Evolutionary conservation across 2,888 invertebrate species (phyloP), one percentile per base, ranked within the genome.

Genomic region (Melinopterus prodromus): DNA sequence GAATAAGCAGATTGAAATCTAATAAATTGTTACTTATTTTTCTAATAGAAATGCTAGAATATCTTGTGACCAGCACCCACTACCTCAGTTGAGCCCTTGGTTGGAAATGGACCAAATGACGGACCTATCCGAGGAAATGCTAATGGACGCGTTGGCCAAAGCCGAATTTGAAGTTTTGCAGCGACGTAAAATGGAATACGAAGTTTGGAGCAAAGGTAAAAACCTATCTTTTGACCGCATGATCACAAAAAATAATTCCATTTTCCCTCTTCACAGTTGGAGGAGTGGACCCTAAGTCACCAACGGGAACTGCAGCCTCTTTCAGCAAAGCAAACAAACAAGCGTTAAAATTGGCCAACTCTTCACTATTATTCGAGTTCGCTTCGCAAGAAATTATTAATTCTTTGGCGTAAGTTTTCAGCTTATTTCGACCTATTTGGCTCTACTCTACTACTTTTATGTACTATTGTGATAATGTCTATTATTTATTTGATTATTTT

Each of bases 241-340:
- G 26, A 26, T 26, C 26, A 26, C 26, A 26, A 26, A 26, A 26
- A 26, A 26, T 26, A 26, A 26, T 26, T 26, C 26, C 26, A 26
- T 26, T 26, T 26, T 26, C 26, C 26, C 26, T 26, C 26, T 26
- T 26, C 26, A 26, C 84, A 95, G 95, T 93, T 87, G 94, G 95
- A 82, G 95, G 95, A 84, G 95, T 95, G 0, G 97, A 97, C 87
- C 96, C 97, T 0, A 95, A 95, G 85, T 96, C 97, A 0, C 94
- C 97, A 0, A 93, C 94, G 14, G 97, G 97, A 3, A 96, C 95
- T 0, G 97, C 97, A 0, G 97, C 97, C 0, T 96, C 97, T 0
- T 97, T 97, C 89, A 96, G 96, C 79, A 97, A 97, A 86, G 97
- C 97, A 35, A 97, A 96, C 88, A 93, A 93, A 87, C 95, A 95